phyloP scores from a whole-genome alignment of 2,797 vertebrate species.

The Tympanoctomys barrerae region DNA sequence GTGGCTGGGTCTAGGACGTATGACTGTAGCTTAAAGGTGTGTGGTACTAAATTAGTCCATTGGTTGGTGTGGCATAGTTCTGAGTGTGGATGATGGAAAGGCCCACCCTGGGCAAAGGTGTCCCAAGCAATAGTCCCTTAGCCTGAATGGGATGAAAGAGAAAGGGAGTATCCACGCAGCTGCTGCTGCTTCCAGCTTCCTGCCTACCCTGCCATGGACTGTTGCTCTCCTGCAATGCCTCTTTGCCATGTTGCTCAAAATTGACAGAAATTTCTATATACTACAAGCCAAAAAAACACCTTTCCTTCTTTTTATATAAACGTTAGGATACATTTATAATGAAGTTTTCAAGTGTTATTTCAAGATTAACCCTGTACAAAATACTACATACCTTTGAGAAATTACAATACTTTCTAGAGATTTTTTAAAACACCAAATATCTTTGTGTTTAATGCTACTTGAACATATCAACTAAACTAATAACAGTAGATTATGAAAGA shows the following conservation, averaged over 20 bases:
- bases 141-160: neutral
- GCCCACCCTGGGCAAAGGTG: neutral
- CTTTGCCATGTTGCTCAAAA: neutral
- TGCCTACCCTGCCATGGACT: neutral
- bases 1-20: neutral
- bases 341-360: no score
- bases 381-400: no score
- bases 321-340: no score
- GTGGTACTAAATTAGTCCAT: neutral
- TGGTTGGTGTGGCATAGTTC: neutral
- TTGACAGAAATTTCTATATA: neutral
- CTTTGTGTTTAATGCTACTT: no score
- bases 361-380: no score
- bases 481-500: no score
- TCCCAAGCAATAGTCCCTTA: neutral
- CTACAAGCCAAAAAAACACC: neutral
- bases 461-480: no score
- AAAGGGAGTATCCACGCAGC: neutral
- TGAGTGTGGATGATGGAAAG: neutral
- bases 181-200: neutral
- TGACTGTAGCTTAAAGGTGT: neutral
- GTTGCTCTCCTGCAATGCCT: neutral
- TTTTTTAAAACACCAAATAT: no score
- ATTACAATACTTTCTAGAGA: no score
- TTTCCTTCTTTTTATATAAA: no score